Base-by-base conservation (phyloP, 2,113 vertebrate species). In the Calidris pygmaea region DNA sequence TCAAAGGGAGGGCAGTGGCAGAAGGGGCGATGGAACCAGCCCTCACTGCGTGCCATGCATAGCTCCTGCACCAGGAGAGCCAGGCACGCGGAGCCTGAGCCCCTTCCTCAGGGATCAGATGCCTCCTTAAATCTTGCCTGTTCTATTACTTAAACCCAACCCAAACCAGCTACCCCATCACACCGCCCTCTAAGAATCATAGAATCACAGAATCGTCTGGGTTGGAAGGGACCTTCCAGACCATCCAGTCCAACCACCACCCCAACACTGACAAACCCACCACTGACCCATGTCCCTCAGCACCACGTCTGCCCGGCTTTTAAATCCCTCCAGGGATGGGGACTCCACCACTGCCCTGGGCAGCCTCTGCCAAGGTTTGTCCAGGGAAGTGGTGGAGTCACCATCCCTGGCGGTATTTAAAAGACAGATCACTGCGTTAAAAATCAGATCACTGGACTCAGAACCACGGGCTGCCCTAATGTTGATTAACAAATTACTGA, bases 1-100 rank as follows among this genome's bases (percentile, higher is more conserved):
- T 97, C 96, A 97, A 96, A 95, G 93, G 62, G 22, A 94, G 47
- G 58, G 78, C 70, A 91, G 86, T 4, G 4, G 3, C 70, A 95
- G 58, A 83, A 85, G n/a, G 62, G 23, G 58, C 79, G 96, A 96
- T 89, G 95, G 94, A 94, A 77, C 53, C 72, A 92, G 77, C 59
- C 45, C 63, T 82, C 79, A 79, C 48, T 89, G 93, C 45, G 4
- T 97, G 94, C 86, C 93, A 55, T 87, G 93, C 96, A 91, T 92
- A 96, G 87, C 47, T 95, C 75, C 89, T 91, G 70, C 96, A 55
- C 45, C 21, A 82, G 77, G 67, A 87, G 48, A 89, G 53, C 74
- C 89, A 94, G 91, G 56, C 77, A 47, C 13, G 4, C 0, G 0
- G 77, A 74, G 55, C 76, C 55, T 30, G 35, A 93, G 48, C 48